Evolutionary conservation across 2,797 vertebrate species (phyloP).

Genomic region (Chiroxiphia lanceolata): DNA sequence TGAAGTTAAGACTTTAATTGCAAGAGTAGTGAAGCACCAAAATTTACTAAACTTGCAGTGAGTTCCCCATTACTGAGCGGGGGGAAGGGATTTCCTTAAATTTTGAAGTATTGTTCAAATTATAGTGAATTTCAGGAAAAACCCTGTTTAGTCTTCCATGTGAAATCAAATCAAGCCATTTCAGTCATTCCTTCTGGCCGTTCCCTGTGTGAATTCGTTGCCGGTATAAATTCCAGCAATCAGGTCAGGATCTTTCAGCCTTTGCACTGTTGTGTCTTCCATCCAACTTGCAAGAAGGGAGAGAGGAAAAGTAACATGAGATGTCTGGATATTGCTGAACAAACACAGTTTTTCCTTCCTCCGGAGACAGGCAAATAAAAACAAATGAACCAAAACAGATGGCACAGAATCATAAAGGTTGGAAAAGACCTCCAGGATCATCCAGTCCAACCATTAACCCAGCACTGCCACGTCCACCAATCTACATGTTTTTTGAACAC

Average conservation of each 20-base stretch:
- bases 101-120: not conserved
- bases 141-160: not conserved
- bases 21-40: not conserved
- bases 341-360: not conserved
- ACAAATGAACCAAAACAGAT: not conserved
- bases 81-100: not conserved
- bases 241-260: not conserved
- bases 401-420: not conserved
- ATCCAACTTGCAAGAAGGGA: not conserved
- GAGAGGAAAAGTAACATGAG: not conserved
- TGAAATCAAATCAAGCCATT: not conserved
- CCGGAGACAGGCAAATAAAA: not conserved
- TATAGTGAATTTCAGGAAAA: not conserved
- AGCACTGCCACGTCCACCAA: not conserved
- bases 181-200: not conserved
- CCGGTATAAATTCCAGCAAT: not conserved
- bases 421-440: not conserved
- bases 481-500: not conserved
- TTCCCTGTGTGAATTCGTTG: not conserved
- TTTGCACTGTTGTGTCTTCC: not conserved
- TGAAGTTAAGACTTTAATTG: not conserved
- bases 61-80: not conserved
- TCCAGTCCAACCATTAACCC: not conserved
- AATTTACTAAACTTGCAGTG: not conserved
- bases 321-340: not conserved